These are phyloP conservation scores for Tenthredo distinguenda DNA, from an alignment of 2,888 invertebrate species.

Conservation along the genomic window DNA sequence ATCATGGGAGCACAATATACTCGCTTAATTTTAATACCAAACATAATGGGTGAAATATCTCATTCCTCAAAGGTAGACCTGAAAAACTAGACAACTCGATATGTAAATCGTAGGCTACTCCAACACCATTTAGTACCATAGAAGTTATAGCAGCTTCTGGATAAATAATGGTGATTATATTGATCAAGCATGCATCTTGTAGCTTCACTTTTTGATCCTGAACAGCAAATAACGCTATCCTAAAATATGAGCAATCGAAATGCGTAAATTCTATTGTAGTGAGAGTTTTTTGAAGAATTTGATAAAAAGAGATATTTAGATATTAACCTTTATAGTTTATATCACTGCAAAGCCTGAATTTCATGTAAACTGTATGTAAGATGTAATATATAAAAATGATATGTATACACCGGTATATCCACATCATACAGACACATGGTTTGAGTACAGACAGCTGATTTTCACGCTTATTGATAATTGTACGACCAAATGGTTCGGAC, in stretches of 20 bases:
- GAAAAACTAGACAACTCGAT: background rate
- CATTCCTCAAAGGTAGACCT: background rate
- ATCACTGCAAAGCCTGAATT: slow-evolving; percentile 29
- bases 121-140: background rate
- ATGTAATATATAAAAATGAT: background rate
- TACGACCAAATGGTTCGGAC: background rate
- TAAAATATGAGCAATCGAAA: background rate
- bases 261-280: background rate
- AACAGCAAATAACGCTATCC: background rate
- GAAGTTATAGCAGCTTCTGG: slow-evolving; percentile 13
- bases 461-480: background rate
- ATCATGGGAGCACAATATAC: slow-evolving; percentile 16
- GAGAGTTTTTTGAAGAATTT: background rate
- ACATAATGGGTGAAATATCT: background rate
- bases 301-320: slow-evolving; percentile 45
- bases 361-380: background rate
- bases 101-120: background rate
- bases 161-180: slow-evolving; percentile 6
- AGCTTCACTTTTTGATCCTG: background rate
- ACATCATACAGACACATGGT: background rate
- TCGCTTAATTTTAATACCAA: slow-evolving; percentile 1
- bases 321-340: slow-evolving; percentile 31
- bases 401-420: background rate
- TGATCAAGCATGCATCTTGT: background rate
- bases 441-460: background rate